A percentile compares a stretch with the other conserved stretches of the same genome.
phyloP scores from a whole-genome alignment of 2,888 invertebrate genomes.

The Oxycera nigricornis region DNA sequence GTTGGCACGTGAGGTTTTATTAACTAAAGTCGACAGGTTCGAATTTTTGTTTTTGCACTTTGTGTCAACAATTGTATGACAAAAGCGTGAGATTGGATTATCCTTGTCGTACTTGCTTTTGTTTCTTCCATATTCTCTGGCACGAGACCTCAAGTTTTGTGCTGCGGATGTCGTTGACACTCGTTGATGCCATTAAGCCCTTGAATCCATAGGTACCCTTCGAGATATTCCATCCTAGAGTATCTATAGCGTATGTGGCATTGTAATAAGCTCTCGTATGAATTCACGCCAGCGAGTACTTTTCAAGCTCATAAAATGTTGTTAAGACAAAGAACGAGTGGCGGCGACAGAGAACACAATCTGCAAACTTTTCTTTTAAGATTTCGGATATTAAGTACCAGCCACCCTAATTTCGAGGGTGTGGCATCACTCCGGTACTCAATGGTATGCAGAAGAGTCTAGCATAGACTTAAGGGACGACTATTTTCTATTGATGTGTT shows the following conservation, averaged over 20 bases:
- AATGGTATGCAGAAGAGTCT: too few species aligned
- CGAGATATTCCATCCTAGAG: conserved; percentile 17
- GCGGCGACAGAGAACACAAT: conserved; percentile 42
- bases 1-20: neutral
- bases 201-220: conserved; percentile 7
- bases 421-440: neutral
- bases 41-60: conserved; percentile 33
- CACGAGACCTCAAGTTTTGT: neutral
- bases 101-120: conserved; percentile 10
- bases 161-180: neutral
- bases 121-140: neutral
- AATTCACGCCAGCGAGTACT: conserved; percentile 20
- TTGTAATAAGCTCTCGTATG: neutral
- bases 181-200: conserved; percentile 4
- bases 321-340: conserved; percentile 42
- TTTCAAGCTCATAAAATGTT: conserved; percentile 43
- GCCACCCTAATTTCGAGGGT: conserved; percentile 12
- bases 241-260: conserved; percentile 13
- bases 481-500: too few species aligned
- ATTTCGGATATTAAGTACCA: conserved; percentile 8
- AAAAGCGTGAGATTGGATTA: conserved; percentile 33
- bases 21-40: conserved; percentile 33
- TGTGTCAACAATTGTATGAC: conserved; percentile 14
- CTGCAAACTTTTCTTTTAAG: conserved; percentile 46
- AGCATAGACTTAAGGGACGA: too few species aligned